Evolutionary conservation across 2,888 invertebrate genomes (phyloP).

Genomic region (Leptinotarsa juncta): DNA sequence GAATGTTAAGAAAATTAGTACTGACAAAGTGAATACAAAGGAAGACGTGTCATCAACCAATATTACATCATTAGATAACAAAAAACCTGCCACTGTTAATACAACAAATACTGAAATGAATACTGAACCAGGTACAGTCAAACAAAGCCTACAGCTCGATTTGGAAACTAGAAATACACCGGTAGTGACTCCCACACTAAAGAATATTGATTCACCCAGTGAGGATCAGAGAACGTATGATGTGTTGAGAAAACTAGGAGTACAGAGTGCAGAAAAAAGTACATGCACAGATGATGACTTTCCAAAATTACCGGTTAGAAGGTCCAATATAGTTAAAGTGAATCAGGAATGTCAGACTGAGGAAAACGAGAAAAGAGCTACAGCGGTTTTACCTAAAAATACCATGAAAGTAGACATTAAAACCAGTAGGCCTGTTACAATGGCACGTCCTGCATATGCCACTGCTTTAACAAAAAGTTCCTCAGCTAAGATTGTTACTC

Average conservation of each 20-base stretch:
- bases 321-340: conserved; percentile 58
- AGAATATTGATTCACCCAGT: conserved; percentile 63
- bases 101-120: conserved; percentile 29
- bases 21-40: conserved; percentile 28
- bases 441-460: conserved; percentile 64
- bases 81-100: conserved; percentile 10
- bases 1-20: conserved; percentile 22
- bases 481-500: conserved; percentile 56
- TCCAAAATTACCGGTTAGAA: conserved; percentile 57
- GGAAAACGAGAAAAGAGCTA: conserved; percentile 56
- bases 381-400: conserved; percentile 17
- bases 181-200: conserved; percentile 22
- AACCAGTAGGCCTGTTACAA: conserved; percentile 46
- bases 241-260: conserved; percentile 61
- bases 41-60: conserved; percentile 18
- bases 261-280: conserved; percentile 63
- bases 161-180: conserved; percentile 37
- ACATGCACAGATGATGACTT: conserved; percentile 64
- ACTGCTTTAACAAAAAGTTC: conserved; percentile 65
- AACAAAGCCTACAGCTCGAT: conserved; percentile 42
- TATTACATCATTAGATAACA: neutral
- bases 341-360: conserved; percentile 64
- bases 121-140: conserved; percentile 2
- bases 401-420: conserved; percentile 48
- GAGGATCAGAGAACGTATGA: conserved; percentile 65